Conservation (phyloP, 1,140 invertebrate species). For the Brachionus paranguensis region DNA sequence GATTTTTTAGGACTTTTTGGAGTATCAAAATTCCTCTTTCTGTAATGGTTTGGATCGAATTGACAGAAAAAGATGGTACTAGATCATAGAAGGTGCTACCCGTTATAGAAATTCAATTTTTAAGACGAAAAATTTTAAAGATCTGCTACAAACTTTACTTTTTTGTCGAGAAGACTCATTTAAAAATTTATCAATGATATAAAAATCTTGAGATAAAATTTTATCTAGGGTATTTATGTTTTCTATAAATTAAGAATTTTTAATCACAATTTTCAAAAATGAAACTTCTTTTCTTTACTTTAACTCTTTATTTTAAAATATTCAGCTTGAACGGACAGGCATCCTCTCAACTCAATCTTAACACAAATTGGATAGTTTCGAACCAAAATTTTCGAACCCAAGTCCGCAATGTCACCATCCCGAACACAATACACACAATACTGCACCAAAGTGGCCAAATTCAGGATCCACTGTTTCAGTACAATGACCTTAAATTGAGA, state of each 20-base stretch:
- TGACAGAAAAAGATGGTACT: too few relatives aligned
- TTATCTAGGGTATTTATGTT: not conserved
- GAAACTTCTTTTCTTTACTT: not conserved
- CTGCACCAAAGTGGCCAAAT: not conserved
- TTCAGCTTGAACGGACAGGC: not conserved
- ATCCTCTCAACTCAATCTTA: not conserved
- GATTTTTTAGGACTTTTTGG: too few relatives aligned
- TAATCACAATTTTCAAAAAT: not conserved
- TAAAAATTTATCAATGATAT: not conserved
- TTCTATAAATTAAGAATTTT: not conserved
- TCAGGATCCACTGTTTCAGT: not conserved
- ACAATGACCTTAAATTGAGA: conserved; percentile 28
- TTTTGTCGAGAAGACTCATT: not conserved
- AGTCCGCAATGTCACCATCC: not conserved
- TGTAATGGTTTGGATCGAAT: too few relatives aligned
- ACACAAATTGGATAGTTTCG: not conserved
- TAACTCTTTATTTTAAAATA: not conserved
- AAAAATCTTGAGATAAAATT: not conserved
- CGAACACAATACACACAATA: conserved; percentile 24
- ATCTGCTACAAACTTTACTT: not conserved
- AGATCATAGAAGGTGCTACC: too few relatives aligned
- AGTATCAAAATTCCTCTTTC: too few relatives aligned
- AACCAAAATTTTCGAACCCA: not conserved
- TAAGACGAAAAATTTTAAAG: not conserved
- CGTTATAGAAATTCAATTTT: not conserved